A percentile compares a stretch with the other conserved stretches of the same genome.
phyloP scores from a whole-genome alignment of 2,113 vertebrate species.

The Candoia aspera region DNA sequence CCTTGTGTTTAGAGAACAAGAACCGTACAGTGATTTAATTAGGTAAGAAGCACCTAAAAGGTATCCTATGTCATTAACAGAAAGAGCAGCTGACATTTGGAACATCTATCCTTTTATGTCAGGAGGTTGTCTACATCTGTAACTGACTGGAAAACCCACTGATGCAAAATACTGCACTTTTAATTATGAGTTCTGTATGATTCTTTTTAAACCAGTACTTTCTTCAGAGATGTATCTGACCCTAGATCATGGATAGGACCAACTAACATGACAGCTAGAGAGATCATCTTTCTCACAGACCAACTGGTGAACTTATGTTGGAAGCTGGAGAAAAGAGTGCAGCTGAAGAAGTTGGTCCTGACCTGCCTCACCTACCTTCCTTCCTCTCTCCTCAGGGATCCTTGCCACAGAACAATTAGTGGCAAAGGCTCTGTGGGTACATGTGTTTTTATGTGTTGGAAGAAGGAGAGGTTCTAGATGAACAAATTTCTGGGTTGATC shows the following conservation, averaged over 20 bases:
- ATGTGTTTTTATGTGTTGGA: neutral
- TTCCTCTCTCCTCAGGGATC: neutral
- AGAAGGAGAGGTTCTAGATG: neutral
- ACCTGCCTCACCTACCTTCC: neutral
- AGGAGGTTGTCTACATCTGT: neutral
- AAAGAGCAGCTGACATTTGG: neutral
- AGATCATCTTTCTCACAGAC: neutral
- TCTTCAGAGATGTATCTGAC: neutral
- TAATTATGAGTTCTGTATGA: neutral
- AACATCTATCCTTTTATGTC: neutral
- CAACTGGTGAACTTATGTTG: neutral
- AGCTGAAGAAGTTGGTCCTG: neutral
- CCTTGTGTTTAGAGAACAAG: neutral
- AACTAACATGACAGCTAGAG: neutral
- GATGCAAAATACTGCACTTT: neutral
- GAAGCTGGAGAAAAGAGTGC: neutral
- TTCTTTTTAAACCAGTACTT: neutral
- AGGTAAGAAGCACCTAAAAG: neutral
- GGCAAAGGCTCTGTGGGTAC: neutral
- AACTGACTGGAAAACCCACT: neutral
- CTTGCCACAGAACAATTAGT: neutral
- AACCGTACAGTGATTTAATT: neutral
- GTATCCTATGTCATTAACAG: neutral
- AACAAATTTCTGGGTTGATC: neutral
- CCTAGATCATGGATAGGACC: neutral